Base-by-base conservation (phyloP, 2,113 vertebrate genomes). In the Odontophorus gujanensis region DNA sequence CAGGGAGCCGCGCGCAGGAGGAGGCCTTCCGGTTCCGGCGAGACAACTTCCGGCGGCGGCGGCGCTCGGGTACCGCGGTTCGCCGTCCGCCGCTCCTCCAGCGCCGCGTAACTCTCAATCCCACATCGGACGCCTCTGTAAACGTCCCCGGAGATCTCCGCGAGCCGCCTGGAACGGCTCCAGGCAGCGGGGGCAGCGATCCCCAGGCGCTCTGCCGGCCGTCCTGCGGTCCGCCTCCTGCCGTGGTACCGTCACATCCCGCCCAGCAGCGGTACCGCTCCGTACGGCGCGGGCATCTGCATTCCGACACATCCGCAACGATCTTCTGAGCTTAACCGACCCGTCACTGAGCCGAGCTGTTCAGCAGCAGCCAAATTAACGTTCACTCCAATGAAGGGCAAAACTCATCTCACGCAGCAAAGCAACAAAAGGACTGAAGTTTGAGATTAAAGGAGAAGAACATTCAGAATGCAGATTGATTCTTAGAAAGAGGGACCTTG, bases 351-450 rank as follows among this genome's bases (percentile, higher is more conserved):
- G 18, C 74, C 55, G 12, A 50, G 20, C 74, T 68, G 40, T 3
- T 42, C 13, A 19, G 74, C 30, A 66, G 43, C 26, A 58, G 48
- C 17, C 51, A 38, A 30, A 66, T 16, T 12, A 36, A 55, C 0
- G 1, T 13, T 22, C 53, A 25, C 0, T 0, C 32, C 4, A 17
- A n/a, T 1, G 17, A 61, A 48, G 0, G 3, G 62, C 79, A 21
- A 13, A 55, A 6, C 21, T 28, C 40, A n/a, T 5, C 42, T 59
- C 11, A 7, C 5, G 8, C 6, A 1, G 3, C 50, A 28, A 24
- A 68, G 4, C 10, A 77, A 42, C 16, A 50, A 67, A 61, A 45
- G 28, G 1, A 73, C 2, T 13, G 18, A 45, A 32, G 63, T 4
- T 25, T 18, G 8, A 34, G 19, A 13, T 16, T 72, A 36, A 43